Evolutionary conservation across 2,113 vertebrate species (phyloP), one percentile per base, ranked within the genome.

Genomic region (Xenopus laevis): DNA sequence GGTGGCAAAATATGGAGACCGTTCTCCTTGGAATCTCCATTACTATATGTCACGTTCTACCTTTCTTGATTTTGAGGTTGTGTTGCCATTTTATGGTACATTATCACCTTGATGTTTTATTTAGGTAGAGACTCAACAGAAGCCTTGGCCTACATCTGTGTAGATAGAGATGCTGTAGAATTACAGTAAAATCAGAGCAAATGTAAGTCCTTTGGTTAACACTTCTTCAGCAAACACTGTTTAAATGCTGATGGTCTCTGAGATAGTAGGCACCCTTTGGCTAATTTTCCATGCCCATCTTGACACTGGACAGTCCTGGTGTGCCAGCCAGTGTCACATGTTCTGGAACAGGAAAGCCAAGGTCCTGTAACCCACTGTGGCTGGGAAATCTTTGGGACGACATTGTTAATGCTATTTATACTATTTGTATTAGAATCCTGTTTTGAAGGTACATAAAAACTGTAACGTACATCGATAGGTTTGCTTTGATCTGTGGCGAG

Each of bases 271-370:
- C 97, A 98, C 21, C 92, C 93, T 81, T 98, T 97, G 0, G 94
- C 91, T 80, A 98, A 81, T 73, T 95, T 95, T 21, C 91, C 92
- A 10, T 92, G 88, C 3, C 77, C 85, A 0, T 97, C 94, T 82
- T 96, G 95, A 83, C 97, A 99, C 81, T 98, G 97, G 46, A 99
- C 97, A 20, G 94, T 98, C 85, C 97, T 93, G 68, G 96, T 98
- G 85, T 99, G 97, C 97, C 97, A 99, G 68, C 96, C 96, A 0
- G 91, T 95, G 86, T 98, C 94, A 69, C 97, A 99, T 76, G 96
- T 97, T 87, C 96, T 92, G 71, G 97, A 96, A 77, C 97, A 99
- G 61, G 87, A 91, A 58, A 98, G 94, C 97, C 97, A 99, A 0
- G 91, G 80, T 4, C 97, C 97, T 0, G 93, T 95, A 74, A 94